Percentiles rank a stretch among this genome's conserved stretches.
These are phyloP conservation scores for Platycheirus albimanus DNA, from an alignment of 2,888 invertebrate genomes.

Conservation along the genomic window DNA sequence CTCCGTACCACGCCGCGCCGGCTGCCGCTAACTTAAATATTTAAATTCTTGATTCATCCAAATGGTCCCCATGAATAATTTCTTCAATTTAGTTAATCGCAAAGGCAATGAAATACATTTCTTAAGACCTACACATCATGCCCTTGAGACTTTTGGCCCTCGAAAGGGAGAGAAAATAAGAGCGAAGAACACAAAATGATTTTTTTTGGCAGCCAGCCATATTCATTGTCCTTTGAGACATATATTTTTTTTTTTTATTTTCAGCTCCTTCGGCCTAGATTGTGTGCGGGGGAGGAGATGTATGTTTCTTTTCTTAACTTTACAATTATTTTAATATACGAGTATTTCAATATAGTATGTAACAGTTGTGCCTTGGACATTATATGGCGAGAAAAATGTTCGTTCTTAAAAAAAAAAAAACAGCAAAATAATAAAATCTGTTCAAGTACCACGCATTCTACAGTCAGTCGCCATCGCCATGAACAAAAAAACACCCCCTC, in stretches of 20 bases:
- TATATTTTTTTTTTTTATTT: slow-evolving; percentile 1
- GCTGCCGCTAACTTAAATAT: too few relatives aligned
- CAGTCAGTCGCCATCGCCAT: not conserved
- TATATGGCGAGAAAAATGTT: too few relatives aligned
- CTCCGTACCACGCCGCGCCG: too few relatives aligned
- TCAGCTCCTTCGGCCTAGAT: not conserved
- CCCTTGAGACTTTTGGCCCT: slow-evolving; percentile 10
- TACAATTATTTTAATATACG: not conserved
- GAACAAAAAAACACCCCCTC: not conserved
- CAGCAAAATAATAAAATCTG: slow-evolving; percentile 33
- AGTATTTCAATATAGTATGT: too few relatives aligned
- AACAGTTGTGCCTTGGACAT: too few relatives aligned
- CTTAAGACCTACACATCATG: slow-evolving; percentile 12
- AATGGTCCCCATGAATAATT: slow-evolving; percentile 51
- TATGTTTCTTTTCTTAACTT: too few relatives aligned
- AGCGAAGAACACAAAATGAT: not conserved
- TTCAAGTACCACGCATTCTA: slow-evolving; percentile 46
- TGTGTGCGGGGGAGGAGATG: not conserved
- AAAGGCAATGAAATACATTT: slow-evolving; percentile 41
- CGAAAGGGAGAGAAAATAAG: not conserved
- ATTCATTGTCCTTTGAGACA: slow-evolving; percentile 29
- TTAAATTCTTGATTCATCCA: slow-evolving; percentile 35
- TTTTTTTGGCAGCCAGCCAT: slow-evolving; percentile 20
- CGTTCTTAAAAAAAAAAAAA: too few relatives aligned
- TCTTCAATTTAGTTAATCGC: slow-evolving; percentile 53